Percentiles rank a stretch among this genome's conserved stretches.
Evolutionary conservation across 2,888 invertebrate genomes (phyloP).

Genomic region (Camptogramma bilineatum): DNA sequence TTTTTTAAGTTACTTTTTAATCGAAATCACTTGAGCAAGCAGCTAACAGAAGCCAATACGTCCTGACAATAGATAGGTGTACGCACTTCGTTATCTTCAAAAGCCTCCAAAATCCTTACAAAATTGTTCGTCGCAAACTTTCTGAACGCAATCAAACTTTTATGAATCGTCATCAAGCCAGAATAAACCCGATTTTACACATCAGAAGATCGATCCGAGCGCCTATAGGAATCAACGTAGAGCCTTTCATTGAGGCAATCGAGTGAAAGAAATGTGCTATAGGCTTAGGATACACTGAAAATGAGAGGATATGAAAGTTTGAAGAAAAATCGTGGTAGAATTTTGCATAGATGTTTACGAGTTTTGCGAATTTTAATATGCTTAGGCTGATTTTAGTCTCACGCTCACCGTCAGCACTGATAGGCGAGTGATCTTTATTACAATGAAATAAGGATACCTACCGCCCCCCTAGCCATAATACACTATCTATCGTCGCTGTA

Average conservation of each 20-base stretch:
- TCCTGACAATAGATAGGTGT: not conserved
- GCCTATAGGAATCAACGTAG: conserved; percentile 42
- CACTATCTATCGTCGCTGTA: too few relatives aligned
- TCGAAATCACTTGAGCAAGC: not conserved
- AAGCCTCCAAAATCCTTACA: conserved; percentile 33
- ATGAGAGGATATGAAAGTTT: not conserved
- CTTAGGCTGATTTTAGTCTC: too few relatives aligned
- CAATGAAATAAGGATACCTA: too few relatives aligned
- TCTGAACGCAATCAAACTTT: conserved; percentile 44
- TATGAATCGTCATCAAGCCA: conserved; percentile 45
- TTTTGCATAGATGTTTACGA: not conserved
- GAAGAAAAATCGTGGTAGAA: not conserved
- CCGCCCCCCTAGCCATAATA: too few relatives aligned
- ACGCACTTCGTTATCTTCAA: conserved; percentile 29
- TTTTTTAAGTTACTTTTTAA: not conserved
- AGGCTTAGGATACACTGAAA: conserved; percentile 9
- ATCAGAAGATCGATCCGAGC: conserved; percentile 47
- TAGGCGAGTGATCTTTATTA: too few relatives aligned
- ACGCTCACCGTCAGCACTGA: too few relatives aligned
- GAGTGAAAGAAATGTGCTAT: conserved; percentile 45
- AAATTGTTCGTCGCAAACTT: conserved; percentile 36
- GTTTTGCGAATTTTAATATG: not conserved
- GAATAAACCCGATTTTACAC: conserved; percentile 52
- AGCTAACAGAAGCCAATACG: not conserved
- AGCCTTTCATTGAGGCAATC: conserved; percentile 46